Evolutionary conservation across 2,797 vertebrate genomes (phyloP).

Genomic region (Ataeniobius toweri): DNA sequence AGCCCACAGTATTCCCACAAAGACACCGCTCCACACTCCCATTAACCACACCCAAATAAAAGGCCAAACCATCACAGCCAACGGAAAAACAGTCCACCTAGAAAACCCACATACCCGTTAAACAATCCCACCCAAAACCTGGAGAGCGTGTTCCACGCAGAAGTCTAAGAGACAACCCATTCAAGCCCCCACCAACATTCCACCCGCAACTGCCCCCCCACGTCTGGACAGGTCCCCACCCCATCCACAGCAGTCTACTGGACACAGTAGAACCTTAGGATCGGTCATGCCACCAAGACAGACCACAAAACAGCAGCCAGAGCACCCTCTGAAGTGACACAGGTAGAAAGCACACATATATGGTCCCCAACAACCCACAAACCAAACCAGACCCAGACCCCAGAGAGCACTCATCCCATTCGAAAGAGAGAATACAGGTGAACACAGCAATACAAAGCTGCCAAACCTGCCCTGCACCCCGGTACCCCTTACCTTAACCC

Average conservation of each 20-base stretch:
- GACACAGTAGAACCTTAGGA: neutral
- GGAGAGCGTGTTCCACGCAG: neutral
- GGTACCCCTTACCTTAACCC: slow-evolving; percentile 5
- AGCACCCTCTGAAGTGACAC: neutral
- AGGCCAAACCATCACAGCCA: neutral
- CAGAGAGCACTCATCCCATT: too few species aligned
- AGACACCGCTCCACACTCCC: too few species aligned
- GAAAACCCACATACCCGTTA: neutral
- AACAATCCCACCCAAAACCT: neutral
- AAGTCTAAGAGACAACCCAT: neutral
- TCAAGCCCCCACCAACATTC: neutral
- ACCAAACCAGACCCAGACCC: neutral
- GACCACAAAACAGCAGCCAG: too few species aligned
- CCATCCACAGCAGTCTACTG: neutral
- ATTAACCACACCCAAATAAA: neutral
- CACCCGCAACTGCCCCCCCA: neutral
- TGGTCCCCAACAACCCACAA: neutral
- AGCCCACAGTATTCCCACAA: too few species aligned
- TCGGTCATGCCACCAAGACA: neutral
- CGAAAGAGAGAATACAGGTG: neutral
- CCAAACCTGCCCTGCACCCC: neutral
- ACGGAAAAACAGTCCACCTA: neutral
- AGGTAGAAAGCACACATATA: neutral
- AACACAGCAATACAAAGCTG: neutral
- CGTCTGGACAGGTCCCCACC: neutral